Evolutionary conservation across 2,113 vertebrate genomes (phyloP).

Genomic region (Hylia prasina): DNA sequence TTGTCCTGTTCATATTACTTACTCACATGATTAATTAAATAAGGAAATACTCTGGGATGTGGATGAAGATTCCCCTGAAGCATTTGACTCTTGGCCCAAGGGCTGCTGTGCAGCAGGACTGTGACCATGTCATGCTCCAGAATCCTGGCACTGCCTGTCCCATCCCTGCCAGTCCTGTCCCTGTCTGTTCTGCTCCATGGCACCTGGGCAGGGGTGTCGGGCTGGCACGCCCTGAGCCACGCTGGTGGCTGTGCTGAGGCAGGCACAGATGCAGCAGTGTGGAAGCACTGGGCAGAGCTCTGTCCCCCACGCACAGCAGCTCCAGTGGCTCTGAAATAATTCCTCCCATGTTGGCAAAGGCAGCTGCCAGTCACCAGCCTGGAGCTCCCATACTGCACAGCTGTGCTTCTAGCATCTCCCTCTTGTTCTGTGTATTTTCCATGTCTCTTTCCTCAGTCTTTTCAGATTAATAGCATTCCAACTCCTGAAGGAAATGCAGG

Average conservation of each 20-base stretch:
- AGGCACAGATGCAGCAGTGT: not conserved
- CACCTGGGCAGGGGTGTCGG: not conserved
- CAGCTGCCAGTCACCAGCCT: not conserved
- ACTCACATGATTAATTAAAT: not conserved
- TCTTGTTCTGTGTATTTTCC: not conserved
- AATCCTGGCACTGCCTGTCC: not conserved
- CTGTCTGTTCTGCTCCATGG: not conserved
- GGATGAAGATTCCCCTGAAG: not conserved
- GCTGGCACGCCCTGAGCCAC: accelerated
- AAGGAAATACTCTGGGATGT: not conserved
- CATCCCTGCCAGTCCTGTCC: not conserved
- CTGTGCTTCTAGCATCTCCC: not conserved
- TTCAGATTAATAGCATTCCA: constrained; percentile 55
- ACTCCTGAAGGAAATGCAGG: constrained; percentile 66
- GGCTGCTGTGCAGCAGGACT: accelerated
- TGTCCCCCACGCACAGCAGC: accelerated
- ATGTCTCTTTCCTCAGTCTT: constrained; percentile 45
- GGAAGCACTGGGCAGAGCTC: not conserved
- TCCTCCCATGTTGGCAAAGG: not conserved
- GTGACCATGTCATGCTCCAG: not conserved
- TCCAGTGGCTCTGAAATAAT: not conserved
- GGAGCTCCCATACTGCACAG: not conserved
- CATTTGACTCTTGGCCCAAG: not conserved
- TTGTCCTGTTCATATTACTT: not conserved
- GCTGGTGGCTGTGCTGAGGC: not conserved